Evolutionary conservation across 2,888 invertebrate genomes (phyloP), one percentile per base, ranked within the genome.

Genomic region (Incurvaria masculella): DNA sequence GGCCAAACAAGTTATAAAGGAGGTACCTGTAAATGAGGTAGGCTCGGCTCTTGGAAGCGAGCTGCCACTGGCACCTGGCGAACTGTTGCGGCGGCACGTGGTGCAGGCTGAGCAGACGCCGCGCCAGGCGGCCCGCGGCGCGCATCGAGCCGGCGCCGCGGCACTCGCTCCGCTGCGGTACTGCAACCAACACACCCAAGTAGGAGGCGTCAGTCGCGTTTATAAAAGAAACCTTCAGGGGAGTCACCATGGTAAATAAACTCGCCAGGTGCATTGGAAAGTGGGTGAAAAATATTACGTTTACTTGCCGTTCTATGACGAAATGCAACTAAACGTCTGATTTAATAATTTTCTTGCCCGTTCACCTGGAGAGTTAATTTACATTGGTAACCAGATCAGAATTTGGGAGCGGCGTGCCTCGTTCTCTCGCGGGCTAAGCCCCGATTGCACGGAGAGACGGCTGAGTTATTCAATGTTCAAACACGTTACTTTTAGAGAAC

Each of bases 51-150:
- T 66, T 65, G 42, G 65, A 63, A 40, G 69, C 69, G n/a, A 61
- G 59, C 62, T 85, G 84, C 85, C 85, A 86, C 73, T 85, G 78
- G 55, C 81, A 79, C 59, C 71, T 69, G n/a, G 69, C 75, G 54
- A 76, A 76, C 52, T 72, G 69, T 49, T 72, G 65, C 3, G 68
- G 57, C 0, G 69, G 69, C 8, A 68, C 61, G 50, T 75, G 69
- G 14, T 76, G 70, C 8, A 78, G 61, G 53, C 64, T 69, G 23
- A 78, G 62, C 2, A 72, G 66, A 8, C 73, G 68, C 42, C 71
- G 61, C 51, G 65, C 66, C 39, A 72, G 70, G 46, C 65, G 66
- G 75, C 74, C 75, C 51, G 72, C 63, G 44, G 74, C 68, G 8
- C 64, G 64, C 48, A 75, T 57, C 65, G 72, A 67, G 19, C 68